Conservation (phyloP, 1,140 invertebrate genomes). For the Acromyrmex echinatior region DNA sequence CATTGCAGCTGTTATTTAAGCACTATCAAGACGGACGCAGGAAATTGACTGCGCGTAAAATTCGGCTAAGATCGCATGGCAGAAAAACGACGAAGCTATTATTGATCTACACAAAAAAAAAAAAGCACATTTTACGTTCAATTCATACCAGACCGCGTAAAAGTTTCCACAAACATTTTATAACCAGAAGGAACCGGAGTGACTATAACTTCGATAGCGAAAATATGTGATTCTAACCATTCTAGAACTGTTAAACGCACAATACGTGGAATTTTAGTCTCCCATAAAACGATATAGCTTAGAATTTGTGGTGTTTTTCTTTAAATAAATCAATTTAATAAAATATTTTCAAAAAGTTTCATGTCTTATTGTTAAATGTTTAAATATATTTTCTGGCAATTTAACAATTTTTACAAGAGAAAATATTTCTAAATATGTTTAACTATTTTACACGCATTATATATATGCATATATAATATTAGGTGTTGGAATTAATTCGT, state of each 20-base stretch:
- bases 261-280: neutral
- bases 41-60: neutral
- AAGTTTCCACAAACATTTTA: conserved; percentile 14
- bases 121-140: neutral
- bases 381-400: neutral
- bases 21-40: neutral
- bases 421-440: too few relatives aligned
- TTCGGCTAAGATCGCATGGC: neutral
- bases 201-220: neutral
- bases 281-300: neutral
- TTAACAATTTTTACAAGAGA: neutral
- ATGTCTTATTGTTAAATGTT: neutral
- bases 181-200: neutral
- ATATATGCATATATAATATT: too few relatives aligned
- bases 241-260: neutral
- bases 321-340: neutral
- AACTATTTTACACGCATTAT: too few relatives aligned
- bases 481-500: too few relatives aligned
- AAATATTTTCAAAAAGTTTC: neutral
- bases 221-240: neutral
- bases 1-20: neutral
- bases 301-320: neutral
- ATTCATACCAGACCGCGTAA: neutral
- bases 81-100: neutral
- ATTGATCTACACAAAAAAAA: neutral